Evolutionary conservation across 2,888 invertebrate species (phyloP).

Genomic region (Drosophila peninsularis): DNA sequence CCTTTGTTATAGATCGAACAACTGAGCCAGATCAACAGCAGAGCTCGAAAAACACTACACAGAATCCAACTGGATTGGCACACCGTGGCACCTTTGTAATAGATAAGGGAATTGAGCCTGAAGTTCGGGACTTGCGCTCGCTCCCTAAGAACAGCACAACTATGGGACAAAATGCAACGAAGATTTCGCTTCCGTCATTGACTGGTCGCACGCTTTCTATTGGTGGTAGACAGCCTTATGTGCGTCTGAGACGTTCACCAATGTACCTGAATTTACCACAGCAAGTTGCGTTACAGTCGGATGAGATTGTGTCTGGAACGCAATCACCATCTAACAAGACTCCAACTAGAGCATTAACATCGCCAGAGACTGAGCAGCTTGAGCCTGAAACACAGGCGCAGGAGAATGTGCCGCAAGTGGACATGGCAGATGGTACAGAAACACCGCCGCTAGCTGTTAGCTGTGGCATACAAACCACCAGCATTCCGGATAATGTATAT

Average conservation of each 20-base stretch:
- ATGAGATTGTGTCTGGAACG: conserved; percentile 44
- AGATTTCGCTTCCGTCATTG: not conserved
- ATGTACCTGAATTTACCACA: not conserved
- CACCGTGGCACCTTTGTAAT: conserved; percentile 1
- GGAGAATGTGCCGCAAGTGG: not conserved
- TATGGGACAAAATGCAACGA: not conserved
- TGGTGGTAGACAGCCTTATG: not conserved
- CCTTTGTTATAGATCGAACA: not conserved
- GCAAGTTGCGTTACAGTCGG: no score
- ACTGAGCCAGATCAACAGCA: not conserved
- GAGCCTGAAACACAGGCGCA: conserved; percentile 46
- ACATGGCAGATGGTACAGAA: not conserved
- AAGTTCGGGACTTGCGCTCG: not conserved
- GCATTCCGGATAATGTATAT: not conserved
- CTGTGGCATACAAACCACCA: conserved; percentile 28
- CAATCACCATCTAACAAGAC: conserved; percentile 5
- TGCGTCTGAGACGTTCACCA: not conserved
- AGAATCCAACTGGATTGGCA: not conserved
- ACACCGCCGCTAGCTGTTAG: not conserved
- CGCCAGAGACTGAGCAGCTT: not conserved
- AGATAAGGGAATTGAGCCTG: not conserved
- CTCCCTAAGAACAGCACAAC: not conserved
- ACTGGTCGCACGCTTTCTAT: not conserved
- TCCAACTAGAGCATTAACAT: not conserved
- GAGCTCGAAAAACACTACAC: not conserved